Conservation (phyloP, 2,797 vertebrate genomes). For the Knipowitschia caucasica region DNA sequence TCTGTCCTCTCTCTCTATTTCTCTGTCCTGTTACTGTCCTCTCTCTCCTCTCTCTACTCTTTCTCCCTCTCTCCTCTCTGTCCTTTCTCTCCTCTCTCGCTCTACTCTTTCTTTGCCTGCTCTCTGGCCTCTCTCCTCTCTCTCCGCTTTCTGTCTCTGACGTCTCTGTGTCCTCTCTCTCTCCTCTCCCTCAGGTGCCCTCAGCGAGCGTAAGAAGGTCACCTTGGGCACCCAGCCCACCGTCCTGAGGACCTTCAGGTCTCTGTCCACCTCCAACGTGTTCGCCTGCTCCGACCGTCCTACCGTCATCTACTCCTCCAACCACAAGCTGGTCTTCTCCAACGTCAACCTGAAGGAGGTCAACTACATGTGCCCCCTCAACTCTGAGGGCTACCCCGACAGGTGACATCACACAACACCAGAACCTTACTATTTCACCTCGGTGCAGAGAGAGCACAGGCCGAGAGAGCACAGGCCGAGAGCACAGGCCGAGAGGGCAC, state of each 20-base stretch:
- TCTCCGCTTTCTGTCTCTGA: too few relatives aligned
- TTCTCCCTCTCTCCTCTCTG: too few relatives aligned
- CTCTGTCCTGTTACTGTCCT: too few relatives aligned
- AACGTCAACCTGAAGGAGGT: constrained; percentile 99
- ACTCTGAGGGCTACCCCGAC: constrained; percentile 97
- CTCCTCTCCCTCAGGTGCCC: constrained; percentile 71
- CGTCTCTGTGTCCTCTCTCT: background rate
- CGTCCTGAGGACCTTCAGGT: constrained; percentile 92
- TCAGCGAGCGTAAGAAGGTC: constrained; percentile 97
- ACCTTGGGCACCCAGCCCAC: constrained; percentile 97
- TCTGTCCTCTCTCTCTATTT: too few relatives aligned
- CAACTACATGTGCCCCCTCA: constrained; percentile 99
- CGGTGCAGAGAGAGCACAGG: too few relatives aligned
- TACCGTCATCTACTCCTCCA: constrained; percentile 99
- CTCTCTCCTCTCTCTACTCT: too few relatives aligned
- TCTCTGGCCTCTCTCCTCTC: background rate
- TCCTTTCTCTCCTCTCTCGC: background rate
- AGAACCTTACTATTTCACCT: too few relatives aligned
- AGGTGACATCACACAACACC: constrained; percentile 79
- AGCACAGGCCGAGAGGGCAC: too few relatives aligned
- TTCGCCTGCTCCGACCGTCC: constrained; percentile 98
- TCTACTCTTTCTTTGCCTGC: background rate
- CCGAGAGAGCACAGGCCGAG: too few relatives aligned
- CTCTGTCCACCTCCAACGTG: constrained; percentile 96
- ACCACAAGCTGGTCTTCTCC: constrained; percentile 98